Evolutionary conservation across 2,888 invertebrate species (phyloP), one percentile per base, ranked within the genome.

Genomic region (Melanophora roralis): DNA sequence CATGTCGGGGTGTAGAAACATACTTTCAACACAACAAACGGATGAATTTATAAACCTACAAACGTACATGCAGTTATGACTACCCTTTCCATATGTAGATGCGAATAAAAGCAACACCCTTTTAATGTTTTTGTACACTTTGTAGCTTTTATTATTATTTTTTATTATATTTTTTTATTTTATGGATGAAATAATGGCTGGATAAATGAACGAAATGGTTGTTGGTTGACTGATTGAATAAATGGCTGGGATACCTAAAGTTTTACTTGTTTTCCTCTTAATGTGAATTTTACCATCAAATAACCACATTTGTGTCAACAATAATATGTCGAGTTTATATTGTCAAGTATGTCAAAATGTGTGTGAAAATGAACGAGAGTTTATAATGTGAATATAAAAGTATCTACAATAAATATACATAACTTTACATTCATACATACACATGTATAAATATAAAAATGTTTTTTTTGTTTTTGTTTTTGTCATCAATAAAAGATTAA

Each of bases 241-340:
- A 77, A 36, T 67, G 64, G 32, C 49, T 64, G 64, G 49, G 36
- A 71, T 77, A 57, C 57, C 65, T 38, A 21, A 79, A 78, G 45
- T 19, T 81, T 78, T 69, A 83, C 60, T 21, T 27, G 14, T 71
- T 49, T 43, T 51, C 57, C 43, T 59, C 84, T 84, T 83, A 82
- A 85, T 85, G 84, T 83, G 83, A 82, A 84, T 85, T 84, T 85
- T 83, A 84, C 84, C 84, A 84, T 84, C 84, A 85, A 85, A 85
- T 85, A 85, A 85, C 85, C 86, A 82, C 84, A 84, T 83, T 85
- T 83, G 78, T 83, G 85, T 85, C 84, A 85, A 85, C 83, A 85
- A 74, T 27, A 27, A 27, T 38, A 43, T 77, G 49, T 73, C 75
- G 64, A 40, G 49, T 67, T 65, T 59, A 40, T 65, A 57, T 59